Base-by-base conservation (phyloP, 2,888 invertebrate species). In the Scaptomyza polygonia region DNA sequence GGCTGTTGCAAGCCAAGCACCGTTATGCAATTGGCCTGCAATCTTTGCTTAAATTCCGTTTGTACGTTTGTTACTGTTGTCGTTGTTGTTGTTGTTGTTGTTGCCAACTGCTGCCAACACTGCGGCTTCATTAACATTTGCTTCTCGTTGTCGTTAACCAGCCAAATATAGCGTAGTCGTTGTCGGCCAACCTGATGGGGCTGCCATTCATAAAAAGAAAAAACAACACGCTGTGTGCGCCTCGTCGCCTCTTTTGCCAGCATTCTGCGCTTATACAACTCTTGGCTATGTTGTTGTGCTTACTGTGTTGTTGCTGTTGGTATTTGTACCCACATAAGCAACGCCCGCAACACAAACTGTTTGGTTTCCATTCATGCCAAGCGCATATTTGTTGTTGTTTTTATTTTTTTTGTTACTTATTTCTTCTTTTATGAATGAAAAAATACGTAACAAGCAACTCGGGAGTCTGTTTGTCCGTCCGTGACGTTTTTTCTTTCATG, bases 1-100 rank as follows among this genome's bases (percentile, higher is more conserved):
- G 63, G 55, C 63, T 70, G 65, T 79, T 79, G 67, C 78, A 69
- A 67, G 64, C 62, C 66, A 69, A 65, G 59, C 59, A 68, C 88
- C 66, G 88, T 82, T 82, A 86, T 82, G 88, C 82, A 82, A 72
- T 86, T 85, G 88, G 76, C 67, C 70, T 67, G 88, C 76, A 87
- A 78, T 85, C 82, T 79, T 43, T 67, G 72, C 42, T 53, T 58
- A 47, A 64, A 76, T 76, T 71, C 77, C 72, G 52, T 45, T 65
- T 67, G 67, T 25, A 49, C 32, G 47, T 67, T 66, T 55, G 49
- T 11, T 53, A 12, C 25, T 36, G 62, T 21, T 48, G 82, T 21
- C 4, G 21, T 67, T 57, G 79, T 78, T 76, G 86, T 79, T 58
- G 79, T 66, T 57, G 79, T 74, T 76, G 86, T 83, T 58, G 79